Evolutionary conservation across 2,888 invertebrate genomes (phyloP).

Genomic region (Xestia sexstrigata): DNA sequence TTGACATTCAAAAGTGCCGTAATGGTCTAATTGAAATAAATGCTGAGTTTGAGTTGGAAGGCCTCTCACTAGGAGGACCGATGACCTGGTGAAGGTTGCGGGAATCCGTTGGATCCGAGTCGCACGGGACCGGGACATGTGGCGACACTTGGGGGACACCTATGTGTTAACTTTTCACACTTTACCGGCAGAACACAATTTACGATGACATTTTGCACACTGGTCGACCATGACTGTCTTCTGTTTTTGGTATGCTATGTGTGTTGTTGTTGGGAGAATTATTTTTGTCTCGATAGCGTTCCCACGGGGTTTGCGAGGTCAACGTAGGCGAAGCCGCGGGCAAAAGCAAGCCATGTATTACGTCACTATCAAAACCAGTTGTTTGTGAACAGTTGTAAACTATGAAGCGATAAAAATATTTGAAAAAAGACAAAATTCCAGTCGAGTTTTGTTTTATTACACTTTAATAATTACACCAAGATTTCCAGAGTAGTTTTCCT

Average conservation of each 20-base stretch:
- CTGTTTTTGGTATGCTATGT: too few relatives aligned
- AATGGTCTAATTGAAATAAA: too few relatives aligned
- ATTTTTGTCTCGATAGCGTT: neutral
- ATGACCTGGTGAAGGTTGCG: too few relatives aligned
- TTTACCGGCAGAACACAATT: neutral
- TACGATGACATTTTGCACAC: neutral
- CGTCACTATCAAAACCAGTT: slow-evolving; percentile 15
- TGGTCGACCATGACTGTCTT: too few relatives aligned
- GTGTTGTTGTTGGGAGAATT: too few relatives aligned
- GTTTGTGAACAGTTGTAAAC: slow-evolving; percentile 4
- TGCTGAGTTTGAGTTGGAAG: too few relatives aligned
- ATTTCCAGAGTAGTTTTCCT: neutral
- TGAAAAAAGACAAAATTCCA: neutral
- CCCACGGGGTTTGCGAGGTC: neutral
- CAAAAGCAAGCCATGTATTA: neutral
- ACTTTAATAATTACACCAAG: neutral
- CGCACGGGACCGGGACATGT: too few relatives aligned
- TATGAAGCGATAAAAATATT: slow-evolving; percentile 13
- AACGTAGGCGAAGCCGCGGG: neutral
- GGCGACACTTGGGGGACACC: too few relatives aligned
- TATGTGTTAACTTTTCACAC: neutral
- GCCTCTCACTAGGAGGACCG: too few relatives aligned
- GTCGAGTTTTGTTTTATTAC: neutral
- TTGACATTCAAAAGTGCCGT: too few relatives aligned
- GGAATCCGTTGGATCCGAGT: too few relatives aligned